A percentile compares a stretch with the other conserved stretches of the same genome.
Conservation (phyloP, 2,888 invertebrate genomes). For the Protophormia terraenovae region DNA sequence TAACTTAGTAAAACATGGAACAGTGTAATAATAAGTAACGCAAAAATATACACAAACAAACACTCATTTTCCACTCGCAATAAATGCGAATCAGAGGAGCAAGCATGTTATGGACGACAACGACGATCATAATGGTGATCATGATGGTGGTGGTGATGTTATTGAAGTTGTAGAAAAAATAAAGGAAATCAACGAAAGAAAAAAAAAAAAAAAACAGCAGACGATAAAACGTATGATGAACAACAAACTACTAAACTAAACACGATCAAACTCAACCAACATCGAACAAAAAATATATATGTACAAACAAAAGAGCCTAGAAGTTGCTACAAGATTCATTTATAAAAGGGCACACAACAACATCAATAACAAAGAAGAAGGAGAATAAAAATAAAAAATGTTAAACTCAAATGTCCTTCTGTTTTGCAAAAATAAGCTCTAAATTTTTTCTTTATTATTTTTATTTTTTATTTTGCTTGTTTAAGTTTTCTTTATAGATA, state of each 20-base stretch:
- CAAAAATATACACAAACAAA: not conserved
- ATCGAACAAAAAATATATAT: constrained; percentile 34
- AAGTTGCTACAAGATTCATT: constrained; percentile 50
- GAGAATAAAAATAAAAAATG: constrained; percentile 41
- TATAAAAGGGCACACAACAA: constrained; percentile 31
- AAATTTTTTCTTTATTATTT: not conserved
- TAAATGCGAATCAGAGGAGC: constrained; percentile 53
- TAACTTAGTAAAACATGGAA: constrained; percentile 49
- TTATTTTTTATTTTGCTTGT: not conserved
- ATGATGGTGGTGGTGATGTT: not conserved
- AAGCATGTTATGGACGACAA: constrained; percentile 41
- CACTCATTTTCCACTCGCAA: not conserved
- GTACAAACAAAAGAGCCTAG: constrained; percentile 63
- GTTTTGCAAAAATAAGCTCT: constrained; percentile 31
- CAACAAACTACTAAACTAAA: constrained; percentile 39
- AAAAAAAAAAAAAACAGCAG: constrained; percentile 52
- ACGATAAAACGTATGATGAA: constrained; percentile 55
- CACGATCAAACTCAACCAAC: constrained; percentile 62
- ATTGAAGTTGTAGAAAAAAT: constrained; percentile 43
- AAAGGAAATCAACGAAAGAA: constrained; percentile 56
- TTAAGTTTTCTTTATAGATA: not conserved
- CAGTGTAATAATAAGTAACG: constrained; percentile 49
- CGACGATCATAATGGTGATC: constrained; percentile 31
- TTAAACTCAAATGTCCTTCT: constrained; percentile 76
- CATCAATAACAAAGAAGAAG: not conserved